Evolutionary conservation across 2,113 vertebrate species (phyloP).

Genomic region (Antennarius striatus): DNA sequence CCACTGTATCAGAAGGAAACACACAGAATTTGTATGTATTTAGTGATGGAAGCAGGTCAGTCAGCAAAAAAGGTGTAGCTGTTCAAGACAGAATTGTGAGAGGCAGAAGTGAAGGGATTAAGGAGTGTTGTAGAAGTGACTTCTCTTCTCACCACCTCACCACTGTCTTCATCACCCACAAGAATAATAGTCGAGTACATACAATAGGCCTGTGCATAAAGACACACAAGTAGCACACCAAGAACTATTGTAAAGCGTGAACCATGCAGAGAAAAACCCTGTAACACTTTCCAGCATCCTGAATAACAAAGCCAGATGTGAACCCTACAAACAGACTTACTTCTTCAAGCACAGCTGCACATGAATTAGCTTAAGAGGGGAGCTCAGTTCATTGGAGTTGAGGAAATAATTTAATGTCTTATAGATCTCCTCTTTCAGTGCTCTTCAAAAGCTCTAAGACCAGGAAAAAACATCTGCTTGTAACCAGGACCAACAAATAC

Average conservation of each 20-base stretch:
- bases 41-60: neutral
- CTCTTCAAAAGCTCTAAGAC: no score
- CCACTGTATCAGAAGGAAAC: conserved; percentile 5
- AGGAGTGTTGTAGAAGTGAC: conserved; percentile 47
- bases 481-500: no score
- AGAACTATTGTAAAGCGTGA: conserved; percentile 61
- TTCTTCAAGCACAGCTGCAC: conserved; percentile 33
- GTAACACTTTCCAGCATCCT: conserved; percentile 67
- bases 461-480: no score
- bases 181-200: conserved; percentile 61
- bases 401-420: conserved; percentile 6
- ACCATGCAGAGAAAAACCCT: conserved; percentile 52
- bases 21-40: neutral
- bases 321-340: conserved; percentile 51
- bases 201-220: conserved; percentile 62
- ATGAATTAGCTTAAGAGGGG: conserved; percentile 33
- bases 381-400: conserved; percentile 28
- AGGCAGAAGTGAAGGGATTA: neutral
- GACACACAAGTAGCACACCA: conserved; percentile 57
- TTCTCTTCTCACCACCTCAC: conserved; percentile 36
- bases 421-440: no score
- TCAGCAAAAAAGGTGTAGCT: neutral
- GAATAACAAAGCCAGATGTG: conserved; percentile 70
- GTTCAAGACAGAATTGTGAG: neutral
- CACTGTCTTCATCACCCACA: conserved; percentile 32